Base-by-base conservation (phyloP, 2,888 invertebrate genomes). In the Mallateleia sp. region DNA sequence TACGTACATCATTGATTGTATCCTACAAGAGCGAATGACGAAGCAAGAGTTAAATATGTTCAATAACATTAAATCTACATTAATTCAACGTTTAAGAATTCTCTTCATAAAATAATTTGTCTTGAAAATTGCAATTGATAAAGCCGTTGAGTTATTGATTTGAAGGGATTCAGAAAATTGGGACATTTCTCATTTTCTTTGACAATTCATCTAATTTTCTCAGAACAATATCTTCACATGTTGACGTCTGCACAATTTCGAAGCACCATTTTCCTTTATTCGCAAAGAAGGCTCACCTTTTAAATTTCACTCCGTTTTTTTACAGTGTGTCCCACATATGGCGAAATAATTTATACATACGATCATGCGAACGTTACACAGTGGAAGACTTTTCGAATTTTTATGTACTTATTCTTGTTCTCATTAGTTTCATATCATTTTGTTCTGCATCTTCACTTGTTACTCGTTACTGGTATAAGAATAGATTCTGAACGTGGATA, bases 401-500 rank as follows among this genome's bases (percentile, higher is more conserved):
- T 83, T 87, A 62, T 56, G 83, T 52, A 78, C 66, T 85, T 66
- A 45, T 56, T 69, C 67, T 24, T 64, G 56, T 50, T 66, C 34
- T 72, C 42, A 47, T 60, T 15, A 45, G 38, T 64, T 64, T 66
- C 60, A 28, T 66, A n/a, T 72, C 50, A 79, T 24, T 52, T 77
- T 38, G 54, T 66, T 78, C 32, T 28, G 60, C 67, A 83, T 77
- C 69, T 77, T 83, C 56, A 20, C 77, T 78, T 72, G 67, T 78
- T 62, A 75, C 25, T 66, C 32, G 25, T 67, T 69, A 84, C 24
- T 93, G 89, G 91, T 94, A 94, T 89, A 94, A 93, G 93, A 93
- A 93, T 94, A 94, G 93, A 93, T 92, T 91, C 91, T 91, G 92
- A 90, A 90, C 91, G 82, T 71, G 69, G 84, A 89, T 90, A 90